Evolutionary conservation across 2,888 invertebrate species (phyloP).

Genomic region (Pasiphila rectangulata): DNA sequence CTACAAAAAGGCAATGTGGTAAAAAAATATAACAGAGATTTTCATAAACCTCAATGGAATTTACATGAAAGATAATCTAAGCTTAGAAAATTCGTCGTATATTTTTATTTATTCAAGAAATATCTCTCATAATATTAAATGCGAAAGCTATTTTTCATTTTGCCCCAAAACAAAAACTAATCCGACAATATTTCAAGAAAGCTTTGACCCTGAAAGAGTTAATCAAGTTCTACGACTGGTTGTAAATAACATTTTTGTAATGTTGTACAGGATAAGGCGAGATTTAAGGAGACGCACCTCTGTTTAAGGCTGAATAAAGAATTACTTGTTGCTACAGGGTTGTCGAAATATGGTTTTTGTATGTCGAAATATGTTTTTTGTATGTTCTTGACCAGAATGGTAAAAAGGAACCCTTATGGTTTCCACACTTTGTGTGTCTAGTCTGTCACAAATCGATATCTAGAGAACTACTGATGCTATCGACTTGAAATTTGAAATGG

Average conservation of each 20-base stretch:
- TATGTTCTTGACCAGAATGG: no score
- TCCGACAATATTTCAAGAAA: slow-evolving; percentile 17
- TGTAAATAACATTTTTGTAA: slow-evolving; percentile 16
- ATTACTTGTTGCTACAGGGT: slow-evolving; percentile 28
- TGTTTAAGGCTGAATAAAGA: slow-evolving; percentile 45
- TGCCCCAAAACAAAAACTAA: slow-evolving; percentile 16
- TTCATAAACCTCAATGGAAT: no score
- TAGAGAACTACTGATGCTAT: no score
- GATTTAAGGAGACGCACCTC: slow-evolving; percentile 43
- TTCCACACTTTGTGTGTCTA: no score
- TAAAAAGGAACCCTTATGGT: no score
- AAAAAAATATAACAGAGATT: no score
- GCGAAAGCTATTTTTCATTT: slow-evolving; percentile 12
- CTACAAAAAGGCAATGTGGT: no score
- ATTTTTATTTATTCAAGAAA: not conserved
- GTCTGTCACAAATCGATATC: no score
- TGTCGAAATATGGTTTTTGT: slow-evolving; percentile 1
- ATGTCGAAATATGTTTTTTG: not conserved
- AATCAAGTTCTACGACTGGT: slow-evolving; percentile 8
- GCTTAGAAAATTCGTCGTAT: not conserved
- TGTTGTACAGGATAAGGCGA: slow-evolving; percentile 25
- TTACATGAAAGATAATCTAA: no score
- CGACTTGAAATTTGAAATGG: no score
- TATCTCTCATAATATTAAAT: slow-evolving; percentile 6
- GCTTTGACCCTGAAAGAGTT: slow-evolving; percentile 9